Evolutionary conservation across 2,797 vertebrate genomes (phyloP).

Genomic region (Hafferia zeledoni): DNA sequence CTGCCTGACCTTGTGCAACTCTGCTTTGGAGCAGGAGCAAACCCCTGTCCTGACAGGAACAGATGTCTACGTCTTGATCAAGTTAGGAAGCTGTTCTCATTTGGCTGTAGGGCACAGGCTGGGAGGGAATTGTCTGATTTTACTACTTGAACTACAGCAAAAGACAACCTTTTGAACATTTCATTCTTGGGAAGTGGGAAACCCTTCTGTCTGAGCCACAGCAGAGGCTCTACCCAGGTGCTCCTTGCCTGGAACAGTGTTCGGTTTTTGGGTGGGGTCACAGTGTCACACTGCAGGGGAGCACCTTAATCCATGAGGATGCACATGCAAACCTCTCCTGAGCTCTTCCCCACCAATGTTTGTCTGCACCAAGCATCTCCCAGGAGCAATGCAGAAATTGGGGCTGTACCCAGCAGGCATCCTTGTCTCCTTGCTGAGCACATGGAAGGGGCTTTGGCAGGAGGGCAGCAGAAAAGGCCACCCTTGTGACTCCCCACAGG

Average conservation of each 20-base stretch:
- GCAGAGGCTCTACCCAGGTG: not conserved
- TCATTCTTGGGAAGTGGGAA: not conserved
- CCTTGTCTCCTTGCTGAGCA: not conserved
- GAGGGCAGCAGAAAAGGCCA: not conserved
- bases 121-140: not conserved
- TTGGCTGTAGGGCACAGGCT: not conserved
- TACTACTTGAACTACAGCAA: fast-evolving
- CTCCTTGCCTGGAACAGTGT: not conserved
- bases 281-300: not conserved
- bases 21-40: not conserved
- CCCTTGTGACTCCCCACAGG: not conserved
- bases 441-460: not conserved
- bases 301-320: not conserved
- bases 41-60: not conserved
- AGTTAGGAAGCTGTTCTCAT: not conserved
- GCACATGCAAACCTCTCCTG: not conserved
- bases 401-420: not conserved
- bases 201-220: not conserved
- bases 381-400: not conserved
- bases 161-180: not conserved
- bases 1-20: not conserved
- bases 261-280: not conserved
- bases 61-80: not conserved
- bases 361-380: not conserved
- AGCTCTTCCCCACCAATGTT: not conserved